Conservation (phyloP, 2,113 vertebrate species). For the Prinia subflava region DNA sequence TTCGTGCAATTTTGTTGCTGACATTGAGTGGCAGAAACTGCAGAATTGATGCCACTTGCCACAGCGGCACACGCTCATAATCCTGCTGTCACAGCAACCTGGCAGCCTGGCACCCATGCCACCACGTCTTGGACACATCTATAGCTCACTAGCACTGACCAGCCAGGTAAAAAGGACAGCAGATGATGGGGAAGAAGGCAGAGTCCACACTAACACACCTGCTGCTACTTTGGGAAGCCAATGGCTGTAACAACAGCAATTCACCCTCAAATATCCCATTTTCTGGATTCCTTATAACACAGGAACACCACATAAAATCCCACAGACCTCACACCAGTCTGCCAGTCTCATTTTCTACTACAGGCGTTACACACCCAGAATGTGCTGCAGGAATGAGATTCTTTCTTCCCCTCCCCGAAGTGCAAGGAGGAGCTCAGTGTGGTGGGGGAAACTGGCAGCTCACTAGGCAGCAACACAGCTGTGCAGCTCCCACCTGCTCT, state of each 20-base stretch:
- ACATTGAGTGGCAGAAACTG: neutral
- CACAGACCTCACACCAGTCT: neutral
- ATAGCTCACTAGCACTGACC: neutral
- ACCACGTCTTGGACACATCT: slow-evolving; percentile 4
- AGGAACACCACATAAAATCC: neutral
- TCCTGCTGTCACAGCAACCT: slow-evolving; percentile 33
- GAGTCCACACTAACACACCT: neutral
- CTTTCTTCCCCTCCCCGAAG: neutral
- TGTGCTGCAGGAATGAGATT: neutral
- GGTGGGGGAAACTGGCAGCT: neutral
- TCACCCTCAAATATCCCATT: neutral
- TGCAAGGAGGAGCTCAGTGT: neutral
- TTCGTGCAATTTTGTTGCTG: slow-evolving; percentile 10
- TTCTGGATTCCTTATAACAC: neutral
- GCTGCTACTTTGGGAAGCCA: neutral
- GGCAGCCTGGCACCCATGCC: neutral
- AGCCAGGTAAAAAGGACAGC: neutral
- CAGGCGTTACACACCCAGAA: fast-evolving
- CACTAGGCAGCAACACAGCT: neutral
- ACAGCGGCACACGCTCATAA: neutral
- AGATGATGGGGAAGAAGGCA: neutral
- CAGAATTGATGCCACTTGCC: neutral
- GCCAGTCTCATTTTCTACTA: neutral
- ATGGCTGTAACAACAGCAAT: neutral
- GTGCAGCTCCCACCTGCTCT: neutral